These are phyloP conservation scores for Pelagia noctiluca DNA, from an alignment of 30 jellyfish, hydroid and myxozoan species.

Conservation along the genomic window DNA sequence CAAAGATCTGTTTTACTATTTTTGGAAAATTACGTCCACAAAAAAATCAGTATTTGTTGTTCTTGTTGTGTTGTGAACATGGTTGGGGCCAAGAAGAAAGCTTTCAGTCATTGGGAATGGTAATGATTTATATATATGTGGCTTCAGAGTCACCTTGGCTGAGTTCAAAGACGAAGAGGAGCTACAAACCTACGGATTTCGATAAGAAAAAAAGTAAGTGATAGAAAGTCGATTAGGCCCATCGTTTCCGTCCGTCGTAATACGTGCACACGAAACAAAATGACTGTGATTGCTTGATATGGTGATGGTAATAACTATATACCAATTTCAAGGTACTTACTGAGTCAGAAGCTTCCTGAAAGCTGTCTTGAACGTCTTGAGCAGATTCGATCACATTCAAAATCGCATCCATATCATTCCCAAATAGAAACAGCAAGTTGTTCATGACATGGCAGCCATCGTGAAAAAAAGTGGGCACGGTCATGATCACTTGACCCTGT, in stretches of 20 bases:
- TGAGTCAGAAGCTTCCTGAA: conserved; percentile 44
- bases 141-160: not conserved
- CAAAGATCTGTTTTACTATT: not conserved
- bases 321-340: conserved; percentile 27
- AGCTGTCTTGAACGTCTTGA: conserved; percentile 39
- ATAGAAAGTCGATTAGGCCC: not conserved
- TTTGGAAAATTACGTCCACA: too few species aligned
- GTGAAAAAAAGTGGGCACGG: conserved; percentile 48
- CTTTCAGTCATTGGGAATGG: not conserved
- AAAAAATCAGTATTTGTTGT: too few species aligned
- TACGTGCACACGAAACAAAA: not conserved
- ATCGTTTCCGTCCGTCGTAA: not conserved
- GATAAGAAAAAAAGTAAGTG: not conserved
- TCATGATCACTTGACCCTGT: conserved; percentile 51
- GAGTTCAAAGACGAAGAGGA: not conserved
- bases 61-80: too few species aligned
- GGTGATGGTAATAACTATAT: not conserved
- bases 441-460: conserved; percentile 12
- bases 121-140: not conserved
- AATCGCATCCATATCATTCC: conserved; percentile 47
- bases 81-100: too few species aligned
- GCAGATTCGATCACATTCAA: conserved; percentile 48
- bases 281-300: conserved; percentile 1
- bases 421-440: conserved; percentile 26
- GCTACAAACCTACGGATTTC: not conserved